Evolutionary conservation across 2,888 invertebrate genomes (phyloP).

Genomic region (Cremastobaeus sp.): DNA sequence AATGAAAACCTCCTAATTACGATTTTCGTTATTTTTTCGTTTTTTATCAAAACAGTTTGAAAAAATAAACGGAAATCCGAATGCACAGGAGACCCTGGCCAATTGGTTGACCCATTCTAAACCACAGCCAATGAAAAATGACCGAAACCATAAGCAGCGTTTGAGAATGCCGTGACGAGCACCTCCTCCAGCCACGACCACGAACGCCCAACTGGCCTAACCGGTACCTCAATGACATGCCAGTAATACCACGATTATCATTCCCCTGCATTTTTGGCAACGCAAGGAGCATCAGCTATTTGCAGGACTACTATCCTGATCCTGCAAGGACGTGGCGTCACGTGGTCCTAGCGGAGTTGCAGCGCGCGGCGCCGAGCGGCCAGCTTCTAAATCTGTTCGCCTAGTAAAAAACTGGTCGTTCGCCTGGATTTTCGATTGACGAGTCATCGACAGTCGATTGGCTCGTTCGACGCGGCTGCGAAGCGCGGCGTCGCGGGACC

Average conservation of each 20-base stretch:
- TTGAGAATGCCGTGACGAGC: no score
- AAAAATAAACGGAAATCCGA: no score
- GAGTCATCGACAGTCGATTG: constrained; percentile 77
- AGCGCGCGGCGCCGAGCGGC: constrained; percentile 50
- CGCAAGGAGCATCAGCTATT: constrained; percentile 62
- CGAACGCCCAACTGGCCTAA: no score
- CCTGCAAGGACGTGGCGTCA: constrained; percentile 76
- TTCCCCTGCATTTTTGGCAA: constrained; percentile 58
- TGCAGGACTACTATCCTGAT: constrained; percentile 74
- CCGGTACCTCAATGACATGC: background rate
- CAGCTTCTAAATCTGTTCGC: constrained; percentile 75
- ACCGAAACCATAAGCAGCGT: no score
- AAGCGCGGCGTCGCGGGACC: no score
- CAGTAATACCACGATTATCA: constrained; percentile 32
- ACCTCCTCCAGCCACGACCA: background rate
- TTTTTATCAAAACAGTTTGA: no score
- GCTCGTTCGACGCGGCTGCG: background rate
- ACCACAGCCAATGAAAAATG: no score
- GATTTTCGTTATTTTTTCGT: no score
- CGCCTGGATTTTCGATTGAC: constrained; percentile 77
- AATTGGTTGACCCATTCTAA: no score
- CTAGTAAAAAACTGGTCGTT: constrained; percentile 77
- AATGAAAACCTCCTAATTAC: no score
- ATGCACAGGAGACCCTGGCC: no score
- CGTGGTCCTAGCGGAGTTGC: constrained; percentile 69